A percentile compares a stretch with the other conserved stretches of the same genome.
Conservation (phyloP, 2,888 invertebrate genomes). For the Spilosoma lubricipeda region DNA sequence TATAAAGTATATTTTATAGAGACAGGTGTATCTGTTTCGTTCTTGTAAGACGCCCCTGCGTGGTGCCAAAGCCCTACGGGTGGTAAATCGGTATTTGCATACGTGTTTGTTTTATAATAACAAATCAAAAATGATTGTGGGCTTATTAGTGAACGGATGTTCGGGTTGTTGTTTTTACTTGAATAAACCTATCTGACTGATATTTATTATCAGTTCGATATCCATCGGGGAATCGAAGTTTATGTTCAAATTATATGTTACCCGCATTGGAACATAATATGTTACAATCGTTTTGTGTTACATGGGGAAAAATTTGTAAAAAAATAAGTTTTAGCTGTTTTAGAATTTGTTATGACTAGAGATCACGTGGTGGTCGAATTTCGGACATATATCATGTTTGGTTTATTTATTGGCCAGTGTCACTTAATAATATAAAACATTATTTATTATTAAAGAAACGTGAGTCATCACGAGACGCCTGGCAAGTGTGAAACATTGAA, state of each 20-base stretch:
- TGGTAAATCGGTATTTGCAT: slow-evolving; percentile 79
- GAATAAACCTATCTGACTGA: slow-evolving; percentile 31
- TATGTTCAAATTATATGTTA: not conserved
- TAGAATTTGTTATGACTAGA: not conserved
- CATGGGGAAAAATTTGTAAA: not conserved
- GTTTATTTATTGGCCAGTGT: not conserved
- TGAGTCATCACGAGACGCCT: no score
- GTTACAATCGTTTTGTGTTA: not conserved
- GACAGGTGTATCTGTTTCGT: slow-evolving; percentile 16
- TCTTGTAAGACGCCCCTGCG: slow-evolving; percentile 57
- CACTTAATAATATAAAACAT: not conserved
- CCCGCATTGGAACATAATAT: not conserved
- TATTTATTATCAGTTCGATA: slow-evolving; percentile 39
- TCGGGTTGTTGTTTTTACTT: slow-evolving; percentile 42
- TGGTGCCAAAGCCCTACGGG: slow-evolving; percentile 76
- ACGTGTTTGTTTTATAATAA: slow-evolving; percentile 75
- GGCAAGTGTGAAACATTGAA: no score
- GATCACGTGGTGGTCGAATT: not conserved
- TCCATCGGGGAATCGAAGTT: slow-evolving; percentile 31
- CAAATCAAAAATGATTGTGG: slow-evolving; percentile 69
- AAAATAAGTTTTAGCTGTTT: not conserved
- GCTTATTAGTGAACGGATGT: slow-evolving; percentile 52
- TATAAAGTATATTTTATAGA: slow-evolving; percentile 36
- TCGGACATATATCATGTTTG: not conserved
- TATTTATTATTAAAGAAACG: no score